phyloP scores from a whole-genome alignment of 1,140 invertebrate species.

The Drosophila nebulosa region DNA sequence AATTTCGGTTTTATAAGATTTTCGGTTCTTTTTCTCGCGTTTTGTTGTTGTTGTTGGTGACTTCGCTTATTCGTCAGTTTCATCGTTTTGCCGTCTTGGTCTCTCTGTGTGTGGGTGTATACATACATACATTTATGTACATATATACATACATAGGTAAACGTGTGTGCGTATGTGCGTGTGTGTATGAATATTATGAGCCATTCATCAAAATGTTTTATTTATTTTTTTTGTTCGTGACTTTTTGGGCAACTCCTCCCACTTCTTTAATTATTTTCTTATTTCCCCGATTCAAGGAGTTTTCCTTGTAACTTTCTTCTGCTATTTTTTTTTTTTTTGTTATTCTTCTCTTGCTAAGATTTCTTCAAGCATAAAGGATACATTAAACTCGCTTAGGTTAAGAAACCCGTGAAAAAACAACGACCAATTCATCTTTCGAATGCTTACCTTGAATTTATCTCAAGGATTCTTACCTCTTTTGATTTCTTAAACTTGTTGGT shows the following conservation, averaged over 20 bases:
- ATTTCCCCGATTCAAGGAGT: background rate
- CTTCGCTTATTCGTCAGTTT: slow-evolving; percentile 73
- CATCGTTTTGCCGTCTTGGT: background rate
- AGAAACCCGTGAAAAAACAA: too few relatives aligned
- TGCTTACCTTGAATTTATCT: too few relatives aligned
- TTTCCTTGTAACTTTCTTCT: background rate
- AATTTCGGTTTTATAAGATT: slow-evolving; percentile 77
- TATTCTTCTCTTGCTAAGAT: background rate
- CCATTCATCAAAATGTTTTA: slow-evolving; percentile 75
- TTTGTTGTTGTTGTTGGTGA: slow-evolving; percentile 54
- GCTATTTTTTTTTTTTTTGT: background rate
- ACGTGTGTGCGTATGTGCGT: slow-evolving; percentile 25
- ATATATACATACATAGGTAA: background rate
- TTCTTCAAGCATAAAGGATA: slow-evolving; percentile 14
- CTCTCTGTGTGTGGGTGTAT: background rate
- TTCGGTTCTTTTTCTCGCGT: slow-evolving; percentile 54
- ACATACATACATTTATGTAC: too few relatives aligned
- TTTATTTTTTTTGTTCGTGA: slow-evolving; percentile 44
- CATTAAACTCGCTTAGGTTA: too few relatives aligned
- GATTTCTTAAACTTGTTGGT: too few relatives aligned
- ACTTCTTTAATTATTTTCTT: slow-evolving; percentile 58
- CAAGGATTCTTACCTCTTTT: too few relatives aligned
- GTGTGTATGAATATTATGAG: slow-evolving; percentile 65
- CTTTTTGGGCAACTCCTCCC: slow-evolving; percentile 71
- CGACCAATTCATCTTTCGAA: too few relatives aligned